Evolutionary conservation across 2,113 vertebrate species (phyloP).

Genomic region (Irena cyanogastra): DNA sequence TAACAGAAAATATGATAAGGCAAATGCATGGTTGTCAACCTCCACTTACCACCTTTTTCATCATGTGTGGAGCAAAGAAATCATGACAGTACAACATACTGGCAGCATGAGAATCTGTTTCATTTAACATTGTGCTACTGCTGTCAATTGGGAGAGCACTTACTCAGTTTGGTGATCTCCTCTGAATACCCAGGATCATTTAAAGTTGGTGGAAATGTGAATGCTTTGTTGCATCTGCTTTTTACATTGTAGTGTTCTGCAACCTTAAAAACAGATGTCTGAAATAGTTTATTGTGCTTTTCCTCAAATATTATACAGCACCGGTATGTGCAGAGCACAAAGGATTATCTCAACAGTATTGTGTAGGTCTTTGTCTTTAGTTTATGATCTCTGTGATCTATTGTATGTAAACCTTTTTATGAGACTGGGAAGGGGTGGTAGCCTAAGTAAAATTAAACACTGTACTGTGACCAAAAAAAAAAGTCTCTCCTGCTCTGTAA

Average conservation of each 20-base stretch:
- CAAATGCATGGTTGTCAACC: not conserved
- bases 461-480: not conserved
- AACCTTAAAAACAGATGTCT: slow-evolving; percentile 76
- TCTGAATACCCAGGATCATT: slow-evolving; percentile 39
- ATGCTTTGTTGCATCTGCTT: slow-evolving; percentile 56
- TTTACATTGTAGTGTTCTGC: slow-evolving; percentile 55
- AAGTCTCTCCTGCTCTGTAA: slow-evolving; percentile 12
- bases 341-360: slow-evolving; percentile 61
- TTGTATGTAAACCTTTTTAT: slow-evolving; percentile 69
- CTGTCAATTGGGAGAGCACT: not conserved
- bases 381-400: slow-evolving; percentile 66
- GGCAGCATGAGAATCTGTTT: not conserved
- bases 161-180: slow-evolving; percentile 1
- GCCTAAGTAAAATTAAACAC: slow-evolving; percentile 57
- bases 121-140: not conserved
- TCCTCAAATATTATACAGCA: slow-evolving; percentile 45
- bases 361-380: slow-evolving; percentile 57
- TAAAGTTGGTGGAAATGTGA: slow-evolving; percentile 53
- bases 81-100: not conserved
- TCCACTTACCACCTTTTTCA: not conserved
- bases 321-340: slow-evolving; percentile 37
- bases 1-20: not conserved
- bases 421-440: slow-evolving; percentile 55
- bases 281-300: slow-evolving; percentile 66
- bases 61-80: not conserved